Evolutionary conservation across 2,797 vertebrate species (phyloP), one percentile per base, ranked within the genome.

Genomic region (Coluber constrictor): DNA sequence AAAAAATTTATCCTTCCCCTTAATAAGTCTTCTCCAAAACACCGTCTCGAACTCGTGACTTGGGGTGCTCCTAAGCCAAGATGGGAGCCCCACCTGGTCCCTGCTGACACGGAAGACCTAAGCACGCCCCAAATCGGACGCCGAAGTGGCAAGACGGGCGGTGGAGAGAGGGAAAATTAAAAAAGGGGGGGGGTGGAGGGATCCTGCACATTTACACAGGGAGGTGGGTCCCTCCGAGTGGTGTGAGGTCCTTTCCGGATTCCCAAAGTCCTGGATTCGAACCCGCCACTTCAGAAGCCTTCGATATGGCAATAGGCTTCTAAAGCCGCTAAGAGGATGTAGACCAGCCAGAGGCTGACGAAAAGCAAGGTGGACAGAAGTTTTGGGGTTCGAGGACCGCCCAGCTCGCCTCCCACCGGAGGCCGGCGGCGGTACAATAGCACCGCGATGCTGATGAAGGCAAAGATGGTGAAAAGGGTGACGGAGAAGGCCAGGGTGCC

Each of bases 401-500:
- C 98, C 47, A 98, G 98, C 96, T 98, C 98, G 9, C 97, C 98
- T 12, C 96, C 97, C 74, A 98, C 93, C 0, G 96, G 92, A 5
- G 97, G 94, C 86, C 98, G 98, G 37, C 98, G 97, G 92, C 98
- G 98, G 96, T 98, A 98, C 89, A 98, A 96, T 87, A 98, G 97
- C 93, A 97, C 95, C 86, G 97, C 0, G 91, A 98, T 97, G 32
- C 96, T 96, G 83, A 98, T 3, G 95, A 98, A 55, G 27, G 98
- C 98, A 97, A 98, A 97, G 94, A 98, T 95, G 95, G 98, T 98
- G 97, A 98, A 98, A 92, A 98, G 95, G n/a, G 98, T 98, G 96
- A 98, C 98, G 0, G 98, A 98, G 96, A 98, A 98, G 51, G 98
- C 98, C 96, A 98, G 96, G 0, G 98, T 98, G 90, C 98, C 98